These are phyloP conservation scores for Cephus spinipes DNA, from an alignment of 2,888 invertebrate genomes.

Conservation along the genomic window DNA sequence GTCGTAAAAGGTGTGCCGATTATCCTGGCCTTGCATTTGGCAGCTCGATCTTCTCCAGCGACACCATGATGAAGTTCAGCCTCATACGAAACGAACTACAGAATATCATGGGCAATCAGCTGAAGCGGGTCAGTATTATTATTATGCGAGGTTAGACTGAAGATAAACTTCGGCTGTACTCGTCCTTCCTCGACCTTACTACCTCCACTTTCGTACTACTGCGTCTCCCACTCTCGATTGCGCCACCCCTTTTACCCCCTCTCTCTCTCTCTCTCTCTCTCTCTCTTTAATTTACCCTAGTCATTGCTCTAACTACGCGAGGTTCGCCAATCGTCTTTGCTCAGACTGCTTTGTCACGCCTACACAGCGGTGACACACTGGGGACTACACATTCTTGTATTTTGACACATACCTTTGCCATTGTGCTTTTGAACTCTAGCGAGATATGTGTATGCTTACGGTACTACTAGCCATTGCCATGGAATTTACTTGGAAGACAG, in stretches of 20 bases:
- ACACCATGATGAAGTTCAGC: conserved; percentile 98
- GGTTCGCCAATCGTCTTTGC: background rate
- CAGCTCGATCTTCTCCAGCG: conserved; percentile 93
- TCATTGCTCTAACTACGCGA: background rate
- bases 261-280: no score
- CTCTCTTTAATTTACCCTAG: background rate
- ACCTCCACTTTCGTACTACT: background rate
- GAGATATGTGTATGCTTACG: background rate
- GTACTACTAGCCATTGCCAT: background rate
- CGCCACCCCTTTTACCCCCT: background rate
- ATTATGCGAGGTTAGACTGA: background rate
- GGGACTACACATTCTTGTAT: background rate
- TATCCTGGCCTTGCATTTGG: conserved; percentile 94
- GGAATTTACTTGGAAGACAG: background rate
- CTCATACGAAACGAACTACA: conserved; percentile 97
- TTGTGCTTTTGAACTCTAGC: background rate
- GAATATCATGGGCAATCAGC: conserved; percentile 96
- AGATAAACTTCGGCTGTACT: background rate
- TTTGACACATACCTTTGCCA: background rate
- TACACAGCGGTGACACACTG: background rate
- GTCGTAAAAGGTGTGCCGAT: conserved; percentile 86
- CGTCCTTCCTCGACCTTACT: background rate
- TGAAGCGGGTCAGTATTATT: conserved; percentile 88
- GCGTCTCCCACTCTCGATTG: background rate
- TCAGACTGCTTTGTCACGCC: background rate